Conservation (phyloP, 2,797 vertebrate genomes). For the Australoheros facetus region DNA sequence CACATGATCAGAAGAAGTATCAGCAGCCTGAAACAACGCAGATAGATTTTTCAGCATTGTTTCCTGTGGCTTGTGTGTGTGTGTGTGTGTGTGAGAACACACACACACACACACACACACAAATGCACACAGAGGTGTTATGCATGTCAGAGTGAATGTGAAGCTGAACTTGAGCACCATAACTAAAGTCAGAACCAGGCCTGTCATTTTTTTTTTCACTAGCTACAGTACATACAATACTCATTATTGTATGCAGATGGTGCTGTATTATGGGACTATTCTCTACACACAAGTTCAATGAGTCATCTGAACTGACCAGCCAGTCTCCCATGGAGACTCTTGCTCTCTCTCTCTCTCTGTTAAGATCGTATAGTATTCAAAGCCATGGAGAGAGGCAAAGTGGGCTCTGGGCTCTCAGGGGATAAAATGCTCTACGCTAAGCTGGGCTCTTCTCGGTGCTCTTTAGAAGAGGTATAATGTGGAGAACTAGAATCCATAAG, state of each 20-base stretch:
- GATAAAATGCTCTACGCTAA: constrained; percentile 38
- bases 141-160: not conserved
- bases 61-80: too few relatives aligned
- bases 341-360: constrained; percentile 23
- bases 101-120: too few relatives aligned
- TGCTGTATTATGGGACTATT: constrained; percentile 17
- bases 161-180: not conserved
- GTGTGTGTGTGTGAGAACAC: too few relatives aligned
- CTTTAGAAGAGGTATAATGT: constrained; percentile 34
- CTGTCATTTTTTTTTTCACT: constrained; percentile 9
- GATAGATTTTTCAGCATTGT: constrained; percentile 6
- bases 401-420: constrained; percentile 30
- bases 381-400: constrained; percentile 20
- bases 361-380: constrained; percentile 41
- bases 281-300: constrained; percentile 40
- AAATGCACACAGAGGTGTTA: constrained; percentile 1
- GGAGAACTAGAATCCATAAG: constrained; percentile 34
- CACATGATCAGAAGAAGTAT: not conserved
- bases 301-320: constrained; percentile 52
- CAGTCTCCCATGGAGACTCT: constrained; percentile 31
- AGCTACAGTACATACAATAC: not conserved
- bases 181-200: not conserved
- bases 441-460: constrained; percentile 23
- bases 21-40: not conserved
- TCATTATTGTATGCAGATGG: constrained; percentile 24